Evolutionary conservation across 2,797 vertebrate genomes (phyloP).

Genomic region (Acipenser ruthenus): DNA sequence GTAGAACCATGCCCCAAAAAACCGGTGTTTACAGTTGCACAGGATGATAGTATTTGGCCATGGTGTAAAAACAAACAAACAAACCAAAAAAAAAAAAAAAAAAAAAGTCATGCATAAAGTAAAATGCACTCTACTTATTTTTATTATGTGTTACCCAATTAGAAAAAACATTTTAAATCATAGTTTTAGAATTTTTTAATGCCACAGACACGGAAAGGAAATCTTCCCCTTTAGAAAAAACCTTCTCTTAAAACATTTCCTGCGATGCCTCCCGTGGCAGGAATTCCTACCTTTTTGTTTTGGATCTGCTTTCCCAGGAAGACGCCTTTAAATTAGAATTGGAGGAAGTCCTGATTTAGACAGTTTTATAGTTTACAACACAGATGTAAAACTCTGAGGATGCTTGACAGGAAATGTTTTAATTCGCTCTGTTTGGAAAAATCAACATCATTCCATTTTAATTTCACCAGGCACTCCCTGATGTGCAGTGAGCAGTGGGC

Average conservation of each 20-base stretch:
- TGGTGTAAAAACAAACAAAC: no score
- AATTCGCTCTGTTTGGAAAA: conserved; percentile 57
- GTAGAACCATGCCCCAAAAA: no score
- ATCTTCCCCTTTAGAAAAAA: conserved; percentile 31
- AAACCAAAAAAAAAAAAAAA: no score
- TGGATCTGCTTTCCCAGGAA: conserved; percentile 76
- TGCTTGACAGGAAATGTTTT: conserved; percentile 58
- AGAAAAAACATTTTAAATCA: not conserved
- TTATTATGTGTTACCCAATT: no score
- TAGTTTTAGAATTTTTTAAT: not conserved
- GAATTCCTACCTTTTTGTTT: conserved; percentile 76
- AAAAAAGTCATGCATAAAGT: no score
- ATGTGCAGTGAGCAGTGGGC: no score
- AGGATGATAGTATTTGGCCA: no score
- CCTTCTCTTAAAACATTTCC: conserved; percentile 51
- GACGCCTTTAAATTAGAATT: conserved; percentile 82
- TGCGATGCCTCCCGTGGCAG: conserved; percentile 73
- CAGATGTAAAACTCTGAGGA: conserved; percentile 54
- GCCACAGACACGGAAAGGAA: conserved; percentile 26
- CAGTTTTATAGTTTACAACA: conserved; percentile 76
- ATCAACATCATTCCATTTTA: conserved; percentile 25
- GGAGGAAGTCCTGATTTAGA: conserved; percentile 96
- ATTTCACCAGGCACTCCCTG: not conserved
- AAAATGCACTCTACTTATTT: no score
- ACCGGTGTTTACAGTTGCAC: no score